These are phyloP conservation scores for Lontra canadensis DNA, from an alignment of 2,113 vertebrate genomes.

Conservation along the genomic window DNA sequence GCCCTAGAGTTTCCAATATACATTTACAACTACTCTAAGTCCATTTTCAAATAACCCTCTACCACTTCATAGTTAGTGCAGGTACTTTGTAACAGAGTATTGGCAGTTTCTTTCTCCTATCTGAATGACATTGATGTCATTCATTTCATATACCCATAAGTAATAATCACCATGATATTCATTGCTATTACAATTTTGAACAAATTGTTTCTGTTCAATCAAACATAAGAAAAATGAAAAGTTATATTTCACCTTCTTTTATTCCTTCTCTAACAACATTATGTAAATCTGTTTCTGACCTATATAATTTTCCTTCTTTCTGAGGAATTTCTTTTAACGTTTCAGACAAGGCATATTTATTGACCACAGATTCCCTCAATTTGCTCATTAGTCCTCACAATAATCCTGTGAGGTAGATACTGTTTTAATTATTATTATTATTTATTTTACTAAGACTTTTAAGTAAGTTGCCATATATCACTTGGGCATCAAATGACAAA, in stretches of 20 bases:
- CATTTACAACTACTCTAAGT: background rate
- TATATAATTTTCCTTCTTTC: background rate
- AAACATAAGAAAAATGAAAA: background rate
- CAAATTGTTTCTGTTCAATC: background rate
- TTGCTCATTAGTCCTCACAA: background rate
- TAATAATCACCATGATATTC: background rate
- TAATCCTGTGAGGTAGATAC: background rate
- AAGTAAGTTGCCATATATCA: background rate
- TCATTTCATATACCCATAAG: background rate
- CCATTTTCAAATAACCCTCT: background rate
- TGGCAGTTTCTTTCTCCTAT: background rate
- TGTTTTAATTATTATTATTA: too few relatives aligned
- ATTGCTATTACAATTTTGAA: background rate
- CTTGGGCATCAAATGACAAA: background rate
- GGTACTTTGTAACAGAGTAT: background rate
- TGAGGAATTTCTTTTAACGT: background rate
- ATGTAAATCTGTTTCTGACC: background rate
- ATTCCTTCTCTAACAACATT: background rate
- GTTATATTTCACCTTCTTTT: background rate
- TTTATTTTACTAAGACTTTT: background rate
- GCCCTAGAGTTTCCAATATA: background rate
- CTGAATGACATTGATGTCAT: background rate
- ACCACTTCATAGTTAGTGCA: background rate
- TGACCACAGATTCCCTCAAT: background rate
- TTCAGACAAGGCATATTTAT: background rate